Evolutionary conservation across 1,140 invertebrate species (phyloP), one percentile per base, ranked within the genome.

Genomic region (Brachionus manjavacas): DNA sequence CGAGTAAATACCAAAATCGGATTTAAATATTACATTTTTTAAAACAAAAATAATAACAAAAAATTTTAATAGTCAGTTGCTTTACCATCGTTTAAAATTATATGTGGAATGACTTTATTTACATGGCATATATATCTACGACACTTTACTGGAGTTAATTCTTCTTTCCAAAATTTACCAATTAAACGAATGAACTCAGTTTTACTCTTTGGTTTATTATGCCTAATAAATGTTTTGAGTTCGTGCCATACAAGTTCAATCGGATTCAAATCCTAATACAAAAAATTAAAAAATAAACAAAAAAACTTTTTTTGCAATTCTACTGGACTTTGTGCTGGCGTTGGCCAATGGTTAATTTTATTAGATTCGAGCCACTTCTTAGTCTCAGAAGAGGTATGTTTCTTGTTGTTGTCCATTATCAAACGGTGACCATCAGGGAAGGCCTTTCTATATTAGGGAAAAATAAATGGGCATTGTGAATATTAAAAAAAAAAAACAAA

Each of bases 81-180:
- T 72, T 72, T 72, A 35, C 35, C 35, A 35, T 72, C 35, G 39
- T 72, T 72, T 39, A 72, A 39, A 72, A 72, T 72, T 20, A 39
- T 35, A 72, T 72, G 68, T 39, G 68, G 68, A 39, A 72, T 72
- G 28, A 72, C 68, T 72, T 39, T 72, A 14, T 72, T 20, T 39
- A 72, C 35, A 72, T 41, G 68, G 39, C n/a, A 72, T 20, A 72
- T 72, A 72, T 72, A 72, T 39, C 68, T 72, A 39, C 11, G 28
- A 72, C 68, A 72, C 35, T 72, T 72, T 72, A 41, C 68, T 39
- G 68, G 68, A 72, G 35, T 72, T 20, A 72, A 72, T 41, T 72
- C 35, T 39, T 39, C 28, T 41, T 35, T 20, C 68, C 68, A 72
- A 72, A 72, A 72, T 39, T 72, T 16, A 39, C 68, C 68, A n/a